These are phyloP conservation scores for Oncorhynchus clarkii DNA, from an alignment of 2,113 vertebrate species.

Conservation along the genomic window DNA sequence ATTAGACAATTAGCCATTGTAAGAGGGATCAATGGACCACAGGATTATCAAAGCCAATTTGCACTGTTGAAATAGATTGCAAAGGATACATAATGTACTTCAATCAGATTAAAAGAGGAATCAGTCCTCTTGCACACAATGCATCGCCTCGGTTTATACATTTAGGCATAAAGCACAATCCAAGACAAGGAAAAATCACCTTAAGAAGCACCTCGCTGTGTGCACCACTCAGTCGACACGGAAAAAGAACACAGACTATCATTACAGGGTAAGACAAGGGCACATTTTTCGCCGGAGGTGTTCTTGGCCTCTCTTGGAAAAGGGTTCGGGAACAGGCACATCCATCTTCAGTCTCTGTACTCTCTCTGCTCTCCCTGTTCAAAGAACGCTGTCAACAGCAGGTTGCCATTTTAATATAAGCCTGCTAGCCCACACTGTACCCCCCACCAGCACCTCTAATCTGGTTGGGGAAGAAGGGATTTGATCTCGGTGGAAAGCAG, in stretches of 20 bases:
- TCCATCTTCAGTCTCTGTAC: constrained; percentile 10
- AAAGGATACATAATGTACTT: constrained; percentile 43
- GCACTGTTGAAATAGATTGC: constrained; percentile 59
- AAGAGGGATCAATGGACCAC: constrained; percentile 58
- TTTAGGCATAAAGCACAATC: not conserved
- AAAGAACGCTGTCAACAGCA: constrained; percentile 45
- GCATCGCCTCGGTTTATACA: constrained; percentile 5
- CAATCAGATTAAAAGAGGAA: constrained; percentile 46
- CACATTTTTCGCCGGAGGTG: constrained; percentile 19
- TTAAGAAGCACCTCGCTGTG: not conserved
- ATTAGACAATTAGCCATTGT: constrained; percentile 65
- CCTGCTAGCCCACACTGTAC: constrained; percentile 14
- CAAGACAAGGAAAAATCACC: not conserved
- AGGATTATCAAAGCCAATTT: constrained; percentile 49
- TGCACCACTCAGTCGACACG: constrained; percentile 3
- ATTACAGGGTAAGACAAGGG: constrained; percentile 11
- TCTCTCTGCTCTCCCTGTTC: constrained; percentile 21
- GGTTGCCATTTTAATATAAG: constrained; percentile 52
- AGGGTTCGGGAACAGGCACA: constrained; percentile 9
- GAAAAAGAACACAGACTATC: constrained; percentile 10
- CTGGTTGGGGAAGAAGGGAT: constrained; percentile 52
- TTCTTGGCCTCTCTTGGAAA: constrained; percentile 13
- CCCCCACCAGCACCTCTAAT: constrained; percentile 46
- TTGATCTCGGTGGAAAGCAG: constrained; percentile 53
- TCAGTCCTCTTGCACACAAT: constrained; percentile 36